phyloP scores from a whole-genome alignment of 2,113 vertebrate species.

The Halcyon senegalensis region DNA sequence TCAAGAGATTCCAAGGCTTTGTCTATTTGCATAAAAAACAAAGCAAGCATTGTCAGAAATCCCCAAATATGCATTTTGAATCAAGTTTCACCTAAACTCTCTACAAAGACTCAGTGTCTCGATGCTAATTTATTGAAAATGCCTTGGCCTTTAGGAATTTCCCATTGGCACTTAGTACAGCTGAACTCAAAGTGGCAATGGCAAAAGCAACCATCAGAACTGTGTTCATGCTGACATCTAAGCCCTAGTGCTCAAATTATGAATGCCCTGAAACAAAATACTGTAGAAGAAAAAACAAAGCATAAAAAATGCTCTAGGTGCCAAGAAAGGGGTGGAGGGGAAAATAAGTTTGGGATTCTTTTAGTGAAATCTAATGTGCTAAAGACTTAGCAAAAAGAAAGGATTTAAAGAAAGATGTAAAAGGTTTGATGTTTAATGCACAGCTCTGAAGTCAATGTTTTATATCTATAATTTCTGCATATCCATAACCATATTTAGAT shows the following conservation, averaged over 20 bases:
- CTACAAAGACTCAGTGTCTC: constrained; percentile 66
- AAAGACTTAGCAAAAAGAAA: background rate
- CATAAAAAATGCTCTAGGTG: background rate
- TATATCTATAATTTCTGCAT: constrained; percentile 43
- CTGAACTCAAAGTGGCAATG: constrained; percentile 52
- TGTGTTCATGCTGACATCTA: constrained; percentile 50
- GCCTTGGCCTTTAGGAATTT: constrained; percentile 64
- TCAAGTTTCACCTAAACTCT: constrained; percentile 70
- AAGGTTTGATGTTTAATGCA: background rate
- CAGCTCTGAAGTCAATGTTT: background rate
- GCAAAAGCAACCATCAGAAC: constrained; percentile 42
- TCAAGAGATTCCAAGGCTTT: constrained; percentile 61
- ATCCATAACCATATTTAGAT: constrained; percentile 52
- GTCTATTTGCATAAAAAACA: constrained; percentile 69
- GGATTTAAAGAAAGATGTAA: background rate
- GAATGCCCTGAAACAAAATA: constrained; percentile 57
- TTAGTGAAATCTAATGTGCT: background rate
- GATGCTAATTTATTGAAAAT: constrained; percentile 69
- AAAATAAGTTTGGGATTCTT: background rate
- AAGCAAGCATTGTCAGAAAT: constrained; percentile 61
- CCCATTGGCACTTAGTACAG: constrained; percentile 58
- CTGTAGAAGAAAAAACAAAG: constrained; percentile 28
- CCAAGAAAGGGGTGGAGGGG: background rate
- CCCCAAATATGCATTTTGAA: constrained; percentile 72
- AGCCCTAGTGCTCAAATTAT: constrained; percentile 50